Base-by-base conservation (phyloP, 2,113 vertebrate species). In the human (Homo sapiens) region DNA sequence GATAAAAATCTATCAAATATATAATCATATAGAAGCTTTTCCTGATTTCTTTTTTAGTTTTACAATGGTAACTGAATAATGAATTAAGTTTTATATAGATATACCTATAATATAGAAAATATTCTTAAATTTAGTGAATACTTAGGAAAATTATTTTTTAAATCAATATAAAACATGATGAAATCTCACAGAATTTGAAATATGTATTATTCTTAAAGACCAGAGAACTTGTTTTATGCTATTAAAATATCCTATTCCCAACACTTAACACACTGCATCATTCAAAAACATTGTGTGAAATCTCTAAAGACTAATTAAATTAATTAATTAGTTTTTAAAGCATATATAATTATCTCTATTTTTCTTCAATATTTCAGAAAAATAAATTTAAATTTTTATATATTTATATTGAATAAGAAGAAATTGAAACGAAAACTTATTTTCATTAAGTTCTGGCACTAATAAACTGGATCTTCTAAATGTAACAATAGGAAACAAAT, bases 401-500 rank as follows among this genome's bases (percentile, higher is more conserved):
- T 30, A 64, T 32, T 87, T 78, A 66, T 78, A 89, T 35, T 72
- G 12, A 93, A 12, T 61, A 70, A 64, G 7, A 90, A 82, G 1
- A 32, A 32, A 83, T 68, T 43, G 12, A 8, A 68, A 89, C 83
- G 25, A 61, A 78, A 92, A 95, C 23, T 68, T 89, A 91, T 87
- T 92, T 90, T 76, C 32, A 82, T 10, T 40, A 93, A 82, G 40
- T 90, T 88, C 45, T 93, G 81, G 25, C 3, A 91, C 35, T 61
- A 72, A 79, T 91, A 93, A 76, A 79, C 23, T 79, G 12, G 35
- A 92, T 90, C 70, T 85, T 90, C 66, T 90, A 94, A 66, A 73
- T 89, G 32, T 78, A 85, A 85, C 80, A 83, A 94, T 22, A 6
- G 70, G 78, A 97, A 98, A 97, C 88, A 94, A 93, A 97, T 96